These are phyloP conservation scores for Erpobdella octoculata DNA, from an alignment of 2,888 invertebrate species.

Conservation along the genomic window DNA sequence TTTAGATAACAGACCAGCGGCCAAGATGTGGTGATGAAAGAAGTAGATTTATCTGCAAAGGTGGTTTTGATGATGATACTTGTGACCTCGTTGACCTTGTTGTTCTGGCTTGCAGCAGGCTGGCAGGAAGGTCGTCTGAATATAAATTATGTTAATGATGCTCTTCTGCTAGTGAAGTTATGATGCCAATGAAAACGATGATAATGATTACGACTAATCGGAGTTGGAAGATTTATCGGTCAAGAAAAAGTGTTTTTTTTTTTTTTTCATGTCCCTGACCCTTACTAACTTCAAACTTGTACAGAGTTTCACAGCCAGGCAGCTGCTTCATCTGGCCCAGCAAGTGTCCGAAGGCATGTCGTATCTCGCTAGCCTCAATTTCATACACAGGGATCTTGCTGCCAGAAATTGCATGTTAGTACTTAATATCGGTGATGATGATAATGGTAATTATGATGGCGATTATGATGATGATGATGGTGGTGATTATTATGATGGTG, in stretches of 20 bases:
- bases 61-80: background rate
- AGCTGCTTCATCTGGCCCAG: conserved; percentile 53
- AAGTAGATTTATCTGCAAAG: too few relatives aligned
- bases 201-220: background rate
- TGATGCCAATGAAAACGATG: too few relatives aligned
- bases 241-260: background rate
- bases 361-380: conserved; percentile 55
- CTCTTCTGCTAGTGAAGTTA: too few relatives aligned
- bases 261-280: background rate
- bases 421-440: conserved; percentile 10
- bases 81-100: background rate
- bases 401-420: conserved; percentile 58
- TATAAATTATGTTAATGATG: background rate
- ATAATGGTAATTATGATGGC: background rate
- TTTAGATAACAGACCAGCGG: too few relatives aligned
- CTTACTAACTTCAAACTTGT: too few relatives aligned
- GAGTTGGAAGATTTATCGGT: background rate
- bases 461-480: background rate
- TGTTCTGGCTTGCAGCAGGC: background rate
- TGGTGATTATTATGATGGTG: background rate
- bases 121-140: background rate
- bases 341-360: conserved; percentile 56
- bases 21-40: too few relatives aligned
- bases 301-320: conserved; percentile 54
- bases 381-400: conserved; percentile 57